These are phyloP conservation scores for Ophion ellenae DNA, from an alignment of 2,888 invertebrate species.

Conservation along the genomic window DNA sequence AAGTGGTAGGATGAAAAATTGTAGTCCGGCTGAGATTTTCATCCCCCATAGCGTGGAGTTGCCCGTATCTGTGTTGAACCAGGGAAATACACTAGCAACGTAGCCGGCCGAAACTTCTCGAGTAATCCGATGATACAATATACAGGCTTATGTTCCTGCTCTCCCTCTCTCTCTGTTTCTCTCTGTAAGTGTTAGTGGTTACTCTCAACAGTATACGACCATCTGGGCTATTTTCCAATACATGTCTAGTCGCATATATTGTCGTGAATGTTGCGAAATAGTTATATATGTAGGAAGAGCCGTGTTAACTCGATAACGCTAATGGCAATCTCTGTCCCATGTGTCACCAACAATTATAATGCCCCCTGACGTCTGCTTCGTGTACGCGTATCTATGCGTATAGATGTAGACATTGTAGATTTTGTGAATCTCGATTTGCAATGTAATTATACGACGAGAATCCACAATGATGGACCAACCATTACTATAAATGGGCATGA, in stretches of 20 bases:
- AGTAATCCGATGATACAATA: conserved; percentile 57
- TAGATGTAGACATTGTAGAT: background rate
- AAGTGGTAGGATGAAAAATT: background rate
- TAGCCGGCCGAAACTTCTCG: conserved; percentile 50
- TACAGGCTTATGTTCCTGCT: background rate
- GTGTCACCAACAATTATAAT: conserved; percentile 57
- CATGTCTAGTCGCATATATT: background rate
- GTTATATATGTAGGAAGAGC: conserved; percentile 29
- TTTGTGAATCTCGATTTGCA: conserved; percentile 33
- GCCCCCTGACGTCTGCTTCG: conserved; percentile 7
- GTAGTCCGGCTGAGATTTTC: too few relatives aligned
- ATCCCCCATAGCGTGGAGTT: background rate
- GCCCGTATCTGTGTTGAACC: conserved; percentile 1
- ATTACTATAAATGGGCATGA: too few relatives aligned
- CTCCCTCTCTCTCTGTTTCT: background rate
- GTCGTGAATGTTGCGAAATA: conserved; percentile 21
- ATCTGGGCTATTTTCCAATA: conserved; percentile 8
- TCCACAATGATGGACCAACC: background rate
- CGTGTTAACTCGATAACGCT: conserved; percentile 64
- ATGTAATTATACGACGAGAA: background rate
- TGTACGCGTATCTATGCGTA: background rate
- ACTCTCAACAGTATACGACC: conserved; percentile 27
- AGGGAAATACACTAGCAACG: conserved; percentile 11
- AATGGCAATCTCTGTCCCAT: conserved; percentile 55
- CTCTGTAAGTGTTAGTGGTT: conserved; percentile 36